Conservation (phyloP, 2,888 invertebrate species). For the Spisula solida region DNA sequence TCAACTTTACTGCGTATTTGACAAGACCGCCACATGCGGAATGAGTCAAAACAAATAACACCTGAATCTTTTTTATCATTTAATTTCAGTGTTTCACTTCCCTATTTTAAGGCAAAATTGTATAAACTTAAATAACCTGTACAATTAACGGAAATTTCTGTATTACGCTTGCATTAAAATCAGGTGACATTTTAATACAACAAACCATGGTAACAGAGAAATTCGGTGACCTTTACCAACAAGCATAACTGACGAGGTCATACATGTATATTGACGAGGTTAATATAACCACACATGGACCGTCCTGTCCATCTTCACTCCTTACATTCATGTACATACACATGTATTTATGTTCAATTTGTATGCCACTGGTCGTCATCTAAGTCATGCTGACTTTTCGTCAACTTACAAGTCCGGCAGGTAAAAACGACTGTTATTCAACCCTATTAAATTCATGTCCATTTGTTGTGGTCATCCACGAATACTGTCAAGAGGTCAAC, state of each 20-base stretch:
- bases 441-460: slow-evolving; percentile 49
- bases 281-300: neutral
- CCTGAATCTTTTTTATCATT: neutral
- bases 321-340: neutral
- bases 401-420: slow-evolving; percentile 24
- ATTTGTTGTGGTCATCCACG: slow-evolving; percentile 55
- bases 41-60: slow-evolving; percentile 4
- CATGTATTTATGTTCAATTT: slow-evolving; percentile 6
- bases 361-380: neutral
- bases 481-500: slow-evolving; percentile 47
- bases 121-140: neutral
- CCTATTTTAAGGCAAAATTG: neutral
- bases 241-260: neutral
- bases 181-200: neutral
- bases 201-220: neutral
- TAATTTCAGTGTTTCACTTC: neutral
- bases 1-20: neutral
- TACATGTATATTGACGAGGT: neutral
- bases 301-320: neutral
- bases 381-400: slow-evolving; percentile 44
- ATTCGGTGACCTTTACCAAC: neutral
- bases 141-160: neutral
- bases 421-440: slow-evolving; percentile 37
- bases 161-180: neutral
- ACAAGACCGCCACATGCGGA: neutral